Evolutionary conservation across 2,797 vertebrate genomes (phyloP), one percentile per base, ranked within the genome.

Genomic region (Manis crassicaudata): DNA sequence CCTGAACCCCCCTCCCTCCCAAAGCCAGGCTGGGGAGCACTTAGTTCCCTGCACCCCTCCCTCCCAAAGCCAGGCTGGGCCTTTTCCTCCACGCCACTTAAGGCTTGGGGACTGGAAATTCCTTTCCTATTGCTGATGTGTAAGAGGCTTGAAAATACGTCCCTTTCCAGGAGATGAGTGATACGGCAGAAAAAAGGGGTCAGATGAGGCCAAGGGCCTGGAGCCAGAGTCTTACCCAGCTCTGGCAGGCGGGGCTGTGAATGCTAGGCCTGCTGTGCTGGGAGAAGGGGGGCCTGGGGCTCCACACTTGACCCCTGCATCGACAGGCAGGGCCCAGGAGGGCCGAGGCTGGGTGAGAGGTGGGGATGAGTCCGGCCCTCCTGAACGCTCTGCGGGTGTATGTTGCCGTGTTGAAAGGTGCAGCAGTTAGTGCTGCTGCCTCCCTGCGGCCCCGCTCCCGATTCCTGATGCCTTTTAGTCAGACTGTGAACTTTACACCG

Each of bases 91-190:
- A 40, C 75, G 86, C 96, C 84, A 58, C 32, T 90, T 89, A 54
- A 81, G 46, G 79, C 32, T 56, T 82, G 37, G 29, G 92, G 92
- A 54, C 46, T 73, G 4, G 21, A 88, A 72, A 91, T 93, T 96
- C 82, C 65, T 96, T 85, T 79, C 58, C 83, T 95, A 37, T 54
- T 92, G 37, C 67, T 87, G 85, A 79, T 95, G 88, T 95, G 92
- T 68, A 93, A 37, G 82, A 91, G 70, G n/a, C 37, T 92, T 77
- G 92, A 94, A 67, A 96, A 20, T 43, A 3, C 17, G 29, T 52
- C 86, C 56, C 65, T 86, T 90, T 91, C 88, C 58, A 84, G 84
- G 91, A 95, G 90, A 95, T 81, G 94, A 97, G 75, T 85, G 92
- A 88, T 87, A n/a, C 0, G 16, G 67, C 81, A 67, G 56, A 63